Conservation (phyloP, 2,797 vertebrate species). For the Ambastaia sidthimunki region DNA sequence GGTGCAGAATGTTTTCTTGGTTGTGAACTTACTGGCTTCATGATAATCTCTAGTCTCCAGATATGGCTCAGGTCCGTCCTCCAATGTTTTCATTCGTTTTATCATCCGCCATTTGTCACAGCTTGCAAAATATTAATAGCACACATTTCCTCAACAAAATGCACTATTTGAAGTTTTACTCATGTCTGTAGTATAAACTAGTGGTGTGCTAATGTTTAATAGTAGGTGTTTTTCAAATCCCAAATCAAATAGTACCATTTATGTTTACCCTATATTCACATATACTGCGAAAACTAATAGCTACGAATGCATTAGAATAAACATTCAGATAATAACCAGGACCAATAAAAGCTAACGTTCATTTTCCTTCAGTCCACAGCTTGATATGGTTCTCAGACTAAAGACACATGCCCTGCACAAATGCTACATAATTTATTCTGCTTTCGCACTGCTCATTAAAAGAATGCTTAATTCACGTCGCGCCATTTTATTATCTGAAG, state of each 20-base stretch:
- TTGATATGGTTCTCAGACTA: conserved; percentile 36
- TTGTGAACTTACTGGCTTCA: no score
- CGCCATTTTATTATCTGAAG: conserved; percentile 22
- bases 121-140: not conserved
- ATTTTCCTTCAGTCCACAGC: not conserved
- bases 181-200: not conserved
- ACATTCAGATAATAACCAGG: not conserved
- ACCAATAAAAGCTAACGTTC: not conserved
- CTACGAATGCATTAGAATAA: not conserved
- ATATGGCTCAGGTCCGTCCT: no score
- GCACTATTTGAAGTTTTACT: not conserved
- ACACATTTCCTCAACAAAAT: not conserved
- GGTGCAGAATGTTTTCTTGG: no score
- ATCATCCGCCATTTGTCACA: not conserved
- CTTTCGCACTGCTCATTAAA: conserved; percentile 17
- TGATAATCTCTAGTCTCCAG: no score
- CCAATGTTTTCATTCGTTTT: not conserved
- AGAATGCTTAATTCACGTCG: conserved; percentile 12
- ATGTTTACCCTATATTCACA: not conserved
- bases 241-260: not conserved
- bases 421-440: not conserved
- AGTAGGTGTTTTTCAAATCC: not conserved
- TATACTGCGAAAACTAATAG: not conserved
- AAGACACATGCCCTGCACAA: conserved; percentile 24
- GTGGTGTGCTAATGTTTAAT: not conserved